These are phyloP conservation scores for Lamellibrachia columna DNA, from an alignment of 2,888 invertebrate species.

Conservation along the genomic window DNA sequence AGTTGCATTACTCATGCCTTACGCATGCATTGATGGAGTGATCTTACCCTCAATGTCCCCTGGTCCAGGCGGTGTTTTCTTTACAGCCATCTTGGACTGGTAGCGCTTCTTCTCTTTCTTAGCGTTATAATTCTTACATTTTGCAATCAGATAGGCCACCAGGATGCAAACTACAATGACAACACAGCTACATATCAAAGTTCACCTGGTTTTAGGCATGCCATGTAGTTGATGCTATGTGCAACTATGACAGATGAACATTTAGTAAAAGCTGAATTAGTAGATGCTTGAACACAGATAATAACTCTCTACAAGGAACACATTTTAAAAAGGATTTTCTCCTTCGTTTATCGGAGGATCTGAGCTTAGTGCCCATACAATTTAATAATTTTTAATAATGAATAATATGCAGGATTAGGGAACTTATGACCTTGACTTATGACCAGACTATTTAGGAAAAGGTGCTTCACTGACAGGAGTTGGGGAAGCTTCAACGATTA, in stretches of 20 bases:
- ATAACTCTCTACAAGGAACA: too few species aligned
- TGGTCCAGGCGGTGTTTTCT: background rate
- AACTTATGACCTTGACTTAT: background rate
- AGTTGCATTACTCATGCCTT: background rate
- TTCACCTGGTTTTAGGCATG: background rate
- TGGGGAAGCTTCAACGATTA: background rate
- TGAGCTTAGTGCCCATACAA: background rate
- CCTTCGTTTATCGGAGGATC: too few species aligned
- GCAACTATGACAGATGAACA: background rate
- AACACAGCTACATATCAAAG: background rate
- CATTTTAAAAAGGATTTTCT: too few species aligned
- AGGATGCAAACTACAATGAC: constrained; percentile 30
- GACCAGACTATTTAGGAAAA: background rate
- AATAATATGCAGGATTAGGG: background rate
- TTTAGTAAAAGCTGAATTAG: background rate
- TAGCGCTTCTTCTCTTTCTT: constrained; percentile 32
- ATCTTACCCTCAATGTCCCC: background rate
- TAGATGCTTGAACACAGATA: background rate
- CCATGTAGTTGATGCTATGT: background rate
- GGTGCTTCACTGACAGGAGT: background rate
- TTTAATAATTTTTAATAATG: background rate
- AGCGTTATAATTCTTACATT: background rate
- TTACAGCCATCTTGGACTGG: constrained; percentile 10
- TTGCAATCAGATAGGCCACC: constrained; percentile 28
- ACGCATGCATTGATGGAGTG: too few species aligned